Percentiles rank a stretch among this genome's conserved stretches.
Evolutionary conservation across 2,113 vertebrate species (phyloP).

Genomic region (Antechinus flavipes): DNA sequence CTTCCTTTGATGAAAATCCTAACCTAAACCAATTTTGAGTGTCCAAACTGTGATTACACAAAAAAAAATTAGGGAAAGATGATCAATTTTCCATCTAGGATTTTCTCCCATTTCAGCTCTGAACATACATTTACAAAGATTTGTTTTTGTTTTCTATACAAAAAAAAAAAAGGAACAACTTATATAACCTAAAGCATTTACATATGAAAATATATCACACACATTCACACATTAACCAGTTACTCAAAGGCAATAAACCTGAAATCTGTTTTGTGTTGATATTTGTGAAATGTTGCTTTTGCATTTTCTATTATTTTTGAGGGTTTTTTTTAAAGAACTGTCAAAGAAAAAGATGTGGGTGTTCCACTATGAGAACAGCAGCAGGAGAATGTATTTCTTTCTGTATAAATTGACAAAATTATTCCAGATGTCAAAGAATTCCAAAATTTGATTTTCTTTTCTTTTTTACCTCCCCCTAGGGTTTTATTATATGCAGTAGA

Average conservation of each 20-base stretch:
- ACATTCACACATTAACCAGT: not conserved
- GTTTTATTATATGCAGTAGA: constrained; percentile 48
- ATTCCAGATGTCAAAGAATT: constrained; percentile 20
- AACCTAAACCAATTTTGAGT: not conserved
- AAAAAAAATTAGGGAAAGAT: not conserved
- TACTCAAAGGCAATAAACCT: not conserved
- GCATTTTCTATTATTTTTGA: constrained; percentile 27
- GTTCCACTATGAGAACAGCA: constrained; percentile 4
- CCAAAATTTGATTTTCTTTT: constrained; percentile 26
- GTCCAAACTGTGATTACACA: not conserved
- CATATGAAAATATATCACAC: not conserved
- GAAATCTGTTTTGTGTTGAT: not conserved
- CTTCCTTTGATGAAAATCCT: not conserved
- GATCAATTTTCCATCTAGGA: not conserved
- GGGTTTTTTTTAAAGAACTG: constrained; percentile 28
- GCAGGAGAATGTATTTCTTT: not conserved
- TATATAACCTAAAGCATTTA: not conserved
- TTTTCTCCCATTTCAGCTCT: not conserved
- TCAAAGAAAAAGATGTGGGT: constrained; percentile 34
- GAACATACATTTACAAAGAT: not conserved
- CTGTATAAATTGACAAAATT: constrained; percentile 11
- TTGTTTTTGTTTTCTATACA: not conserved
- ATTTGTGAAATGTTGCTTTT: constrained; percentile 33
- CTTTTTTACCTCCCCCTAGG: not conserved
- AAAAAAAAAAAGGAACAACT: not conserved